Conservation (phyloP, 2,888 invertebrate species). For the Dysmachus trigonus region DNA sequence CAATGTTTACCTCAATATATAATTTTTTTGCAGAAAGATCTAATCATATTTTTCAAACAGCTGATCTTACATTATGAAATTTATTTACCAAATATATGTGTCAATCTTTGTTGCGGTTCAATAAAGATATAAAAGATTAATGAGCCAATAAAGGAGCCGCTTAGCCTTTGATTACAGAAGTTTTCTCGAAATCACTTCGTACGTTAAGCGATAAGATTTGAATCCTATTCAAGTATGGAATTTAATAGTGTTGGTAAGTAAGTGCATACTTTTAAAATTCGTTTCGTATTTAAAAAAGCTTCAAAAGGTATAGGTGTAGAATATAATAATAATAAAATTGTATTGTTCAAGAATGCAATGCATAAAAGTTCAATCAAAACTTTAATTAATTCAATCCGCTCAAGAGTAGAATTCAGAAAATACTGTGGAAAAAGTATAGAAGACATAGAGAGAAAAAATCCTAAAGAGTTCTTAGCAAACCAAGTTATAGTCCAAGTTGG, state of each 20-base stretch:
- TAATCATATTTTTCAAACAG: background rate
- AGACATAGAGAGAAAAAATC: no score
- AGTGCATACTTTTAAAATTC: background rate
- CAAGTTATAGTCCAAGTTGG: no score
- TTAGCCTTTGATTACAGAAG: background rate
- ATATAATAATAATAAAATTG: background rate
- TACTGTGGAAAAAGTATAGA: no score
- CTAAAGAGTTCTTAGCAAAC: background rate
- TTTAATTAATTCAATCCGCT: background rate
- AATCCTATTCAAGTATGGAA: background rate
- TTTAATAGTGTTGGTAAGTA: background rate
- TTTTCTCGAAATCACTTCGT: background rate
- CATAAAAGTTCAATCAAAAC: background rate
- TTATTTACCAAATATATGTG: background rate
- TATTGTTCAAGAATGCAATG: background rate
- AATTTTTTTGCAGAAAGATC: background rate
- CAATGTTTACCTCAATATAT: background rate
- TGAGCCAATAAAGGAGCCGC: background rate
- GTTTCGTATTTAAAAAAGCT: background rate
- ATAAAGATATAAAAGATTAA: background rate
- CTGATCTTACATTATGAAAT: background rate
- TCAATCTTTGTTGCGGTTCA: background rate
- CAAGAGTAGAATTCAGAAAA: no score
- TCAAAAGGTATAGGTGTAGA: no score
- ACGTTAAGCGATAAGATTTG: background rate